These are phyloP conservation scores for Drosophila navojoa DNA, from an alignment of 1,140 invertebrate genomes.

Conservation along the genomic window DNA sequence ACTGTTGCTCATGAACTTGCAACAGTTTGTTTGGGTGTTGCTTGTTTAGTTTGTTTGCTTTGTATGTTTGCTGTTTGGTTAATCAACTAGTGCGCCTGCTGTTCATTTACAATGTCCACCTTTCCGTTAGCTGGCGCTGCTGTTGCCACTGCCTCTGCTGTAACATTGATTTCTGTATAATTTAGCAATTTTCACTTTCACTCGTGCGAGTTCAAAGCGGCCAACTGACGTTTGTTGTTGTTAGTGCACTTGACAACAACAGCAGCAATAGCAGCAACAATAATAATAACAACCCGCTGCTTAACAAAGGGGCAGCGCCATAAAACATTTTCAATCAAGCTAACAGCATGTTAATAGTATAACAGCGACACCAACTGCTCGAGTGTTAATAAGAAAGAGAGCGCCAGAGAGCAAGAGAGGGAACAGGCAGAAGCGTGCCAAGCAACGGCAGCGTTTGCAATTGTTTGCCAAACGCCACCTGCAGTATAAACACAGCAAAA, in stretches of 20 bases:
- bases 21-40: constrained; percentile 62
- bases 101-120: constrained; percentile 48
- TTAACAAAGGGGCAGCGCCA: constrained; percentile 41
- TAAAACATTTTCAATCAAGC: constrained; percentile 80
- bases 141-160: constrained; percentile 40
- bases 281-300: neutral
- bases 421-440: constrained; percentile 4
- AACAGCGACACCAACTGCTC: constrained; percentile 51
- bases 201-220: constrained; percentile 56
- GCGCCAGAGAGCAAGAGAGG: neutral
- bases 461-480: constrained; percentile 52
- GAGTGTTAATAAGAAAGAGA: constrained; percentile 32
- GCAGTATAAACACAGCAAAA: constrained; percentile 20
- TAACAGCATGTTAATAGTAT: constrained; percentile 78
- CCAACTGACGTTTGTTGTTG: constrained; percentile 49
- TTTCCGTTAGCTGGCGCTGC: constrained; percentile 15
- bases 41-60: constrained; percentile 30
- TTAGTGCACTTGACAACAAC: constrained; percentile 14
- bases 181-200: constrained; percentile 80
- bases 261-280: constrained; percentile 3
- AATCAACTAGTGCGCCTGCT: constrained; percentile 35
- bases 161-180: constrained; percentile 74
- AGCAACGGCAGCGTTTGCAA: constrained; percentile 38
- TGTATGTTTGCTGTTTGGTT: constrained; percentile 47
- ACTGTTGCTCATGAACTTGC: constrained; percentile 58